Evolutionary conservation across 92 coral and sea anemone genomes (phyloP).

Genomic region (Isaurus tuberculatus): DNA sequence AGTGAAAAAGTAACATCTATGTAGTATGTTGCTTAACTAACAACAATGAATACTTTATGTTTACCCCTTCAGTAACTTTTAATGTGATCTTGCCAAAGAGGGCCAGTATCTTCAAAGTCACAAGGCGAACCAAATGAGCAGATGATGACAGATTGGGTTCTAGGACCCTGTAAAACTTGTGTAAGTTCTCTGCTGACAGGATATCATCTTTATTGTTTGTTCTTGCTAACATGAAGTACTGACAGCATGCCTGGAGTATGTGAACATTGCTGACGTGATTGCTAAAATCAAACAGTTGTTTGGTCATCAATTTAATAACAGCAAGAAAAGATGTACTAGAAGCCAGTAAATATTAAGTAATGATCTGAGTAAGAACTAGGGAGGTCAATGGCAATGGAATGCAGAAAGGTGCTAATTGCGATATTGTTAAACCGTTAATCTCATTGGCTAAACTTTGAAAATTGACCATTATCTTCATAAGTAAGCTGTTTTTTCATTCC

Average conservation of each 20-base stretch:
- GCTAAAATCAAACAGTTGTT: constrained; percentile 50
- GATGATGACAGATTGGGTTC: constrained; percentile 78
- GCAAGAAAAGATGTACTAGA: too few species aligned
- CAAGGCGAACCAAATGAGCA: constrained; percentile 77
- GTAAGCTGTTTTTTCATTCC: too few species aligned
- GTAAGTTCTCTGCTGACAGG: constrained; percentile 58
- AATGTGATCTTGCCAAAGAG: constrained; percentile 70
- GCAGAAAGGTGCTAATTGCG: too few species aligned
- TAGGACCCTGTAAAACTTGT: constrained; percentile 54
- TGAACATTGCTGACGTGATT: constrained; percentile 71
- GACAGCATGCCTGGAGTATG: constrained; percentile 77
- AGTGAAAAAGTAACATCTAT: too few species aligned
- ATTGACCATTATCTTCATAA: too few species aligned
- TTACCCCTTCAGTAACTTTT: constrained; percentile 60
- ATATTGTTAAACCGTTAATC: too few species aligned
- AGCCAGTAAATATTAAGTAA: too few species aligned
- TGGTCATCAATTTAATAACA: neutral
- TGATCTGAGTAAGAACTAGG: too few species aligned
- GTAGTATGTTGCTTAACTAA: too few species aligned
- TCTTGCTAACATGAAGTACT: constrained; percentile 56
- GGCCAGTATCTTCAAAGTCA: constrained; percentile 77
- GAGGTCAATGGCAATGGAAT: too few species aligned
- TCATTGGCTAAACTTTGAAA: too few species aligned
- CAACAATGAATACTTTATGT: neutral
- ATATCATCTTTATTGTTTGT: constrained; percentile 44